Conservation (phyloP, 2,113 vertebrate species). For the Chascanopsetta lugubris region DNA sequence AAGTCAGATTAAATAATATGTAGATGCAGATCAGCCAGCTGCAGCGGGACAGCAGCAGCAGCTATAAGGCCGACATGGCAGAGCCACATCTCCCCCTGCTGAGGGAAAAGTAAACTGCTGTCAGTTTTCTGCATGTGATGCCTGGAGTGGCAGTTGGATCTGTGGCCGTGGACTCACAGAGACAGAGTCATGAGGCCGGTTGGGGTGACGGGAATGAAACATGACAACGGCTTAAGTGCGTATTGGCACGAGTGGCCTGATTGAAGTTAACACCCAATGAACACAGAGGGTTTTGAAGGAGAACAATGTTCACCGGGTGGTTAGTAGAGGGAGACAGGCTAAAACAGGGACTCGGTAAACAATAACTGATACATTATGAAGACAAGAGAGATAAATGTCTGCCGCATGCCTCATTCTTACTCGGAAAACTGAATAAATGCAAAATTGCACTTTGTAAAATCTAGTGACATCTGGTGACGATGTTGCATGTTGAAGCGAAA, state of each 20-base stretch:
- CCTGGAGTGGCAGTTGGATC: slow-evolving; percentile 1
- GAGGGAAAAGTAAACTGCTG: slow-evolving; percentile 57
- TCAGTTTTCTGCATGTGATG: slow-evolving; percentile 24
- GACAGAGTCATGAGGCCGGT: not conserved
- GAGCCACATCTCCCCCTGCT: slow-evolving; percentile 74
- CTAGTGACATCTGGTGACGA: no score
- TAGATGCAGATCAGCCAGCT: slow-evolving; percentile 54
- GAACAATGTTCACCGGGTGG: not conserved
- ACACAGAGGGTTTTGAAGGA: not conserved
- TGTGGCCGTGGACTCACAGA: not conserved
- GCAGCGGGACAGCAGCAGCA: slow-evolving; percentile 20
- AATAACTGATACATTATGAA: not conserved
- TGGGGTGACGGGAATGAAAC: not conserved
- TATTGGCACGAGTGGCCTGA: not conserved
- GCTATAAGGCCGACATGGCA: slow-evolving; percentile 27
- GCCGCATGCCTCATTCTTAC: no score
- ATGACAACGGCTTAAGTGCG: not conserved
- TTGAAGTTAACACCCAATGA: not conserved
- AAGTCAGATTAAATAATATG: slow-evolving; percentile 63
- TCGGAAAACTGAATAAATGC: no score
- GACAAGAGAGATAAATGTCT: not conserved
- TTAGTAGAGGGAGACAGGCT: not conserved
- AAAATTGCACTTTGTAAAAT: no score
- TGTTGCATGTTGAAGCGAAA: no score
- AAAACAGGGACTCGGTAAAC: not conserved